Percentiles rank a stretch among this genome's conserved stretches.
These are phyloP conservation scores for Encarsia formosa DNA, from an alignment of 2,888 invertebrate genomes.

Conservation along the genomic window DNA sequence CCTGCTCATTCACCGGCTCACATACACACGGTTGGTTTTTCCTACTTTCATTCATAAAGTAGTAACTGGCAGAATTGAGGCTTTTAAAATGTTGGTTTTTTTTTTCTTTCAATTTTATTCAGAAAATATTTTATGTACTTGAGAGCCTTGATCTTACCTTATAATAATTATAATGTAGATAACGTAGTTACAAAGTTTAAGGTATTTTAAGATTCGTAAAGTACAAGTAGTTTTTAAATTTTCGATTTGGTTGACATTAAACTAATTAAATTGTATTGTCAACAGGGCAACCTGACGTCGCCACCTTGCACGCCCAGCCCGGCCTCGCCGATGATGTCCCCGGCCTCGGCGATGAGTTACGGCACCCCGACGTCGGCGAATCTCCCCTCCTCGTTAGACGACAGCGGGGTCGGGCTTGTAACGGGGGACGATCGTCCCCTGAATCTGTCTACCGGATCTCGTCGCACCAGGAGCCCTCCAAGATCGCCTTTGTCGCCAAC, in stretches of 20 bases:
- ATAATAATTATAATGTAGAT: too few relatives aligned
- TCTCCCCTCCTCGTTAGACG: not conserved
- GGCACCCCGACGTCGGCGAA: slow-evolving; percentile 1
- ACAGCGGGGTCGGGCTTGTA: slow-evolving; percentile 30
- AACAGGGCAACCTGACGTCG: slow-evolving; percentile 34
- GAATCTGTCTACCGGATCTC: slow-evolving; percentile 38
- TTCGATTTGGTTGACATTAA: not conserved
- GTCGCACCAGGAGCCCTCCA: slow-evolving; percentile 36
- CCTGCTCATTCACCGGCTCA: slow-evolving; percentile 35
- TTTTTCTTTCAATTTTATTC: too few relatives aligned
- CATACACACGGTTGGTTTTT: slow-evolving; percentile 28
- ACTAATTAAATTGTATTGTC: not conserved
- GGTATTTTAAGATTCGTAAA: too few relatives aligned
- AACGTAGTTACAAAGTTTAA: too few relatives aligned
- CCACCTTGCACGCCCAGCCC: slow-evolving; percentile 38
- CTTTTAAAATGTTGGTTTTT: too few relatives aligned
- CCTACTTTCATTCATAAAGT: too few relatives aligned
- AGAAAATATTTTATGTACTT: not conserved
- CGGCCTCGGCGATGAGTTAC: slow-evolving; percentile 31
- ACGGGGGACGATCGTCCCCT: slow-evolving; percentile 47
- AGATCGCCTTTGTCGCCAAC: slow-evolving; percentile 27
- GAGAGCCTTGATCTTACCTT: too few relatives aligned
- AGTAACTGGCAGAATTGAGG: too few relatives aligned
- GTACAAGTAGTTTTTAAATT: too few relatives aligned
- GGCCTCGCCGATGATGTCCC: slow-evolving; percentile 37